Evolutionary conservation across 1,140 invertebrate species (phyloP).

Genomic region (Drosophila takahashii): DNA sequence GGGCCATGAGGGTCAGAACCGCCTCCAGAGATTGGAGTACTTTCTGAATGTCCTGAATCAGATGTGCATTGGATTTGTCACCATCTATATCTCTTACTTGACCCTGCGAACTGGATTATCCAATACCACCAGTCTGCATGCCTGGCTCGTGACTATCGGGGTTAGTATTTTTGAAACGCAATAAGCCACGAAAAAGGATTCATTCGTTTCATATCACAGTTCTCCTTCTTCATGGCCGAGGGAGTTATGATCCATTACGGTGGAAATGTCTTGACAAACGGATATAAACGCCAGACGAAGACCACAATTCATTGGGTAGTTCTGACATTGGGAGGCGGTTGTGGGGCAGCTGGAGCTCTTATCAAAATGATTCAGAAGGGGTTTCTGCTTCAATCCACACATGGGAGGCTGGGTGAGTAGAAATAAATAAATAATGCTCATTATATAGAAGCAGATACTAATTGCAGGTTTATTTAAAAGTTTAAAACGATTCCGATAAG

Average conservation of each 20-base stretch:
- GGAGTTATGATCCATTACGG: conserved; percentile 79
- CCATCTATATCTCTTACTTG: conserved; percentile 78
- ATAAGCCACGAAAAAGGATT: background rate
- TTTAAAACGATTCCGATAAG: no score
- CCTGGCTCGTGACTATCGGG: conserved; percentile 80
- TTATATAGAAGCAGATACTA: background rate
- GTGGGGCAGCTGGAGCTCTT: conserved; percentile 67
- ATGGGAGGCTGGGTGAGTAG: conserved; percentile 74
- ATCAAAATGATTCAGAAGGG: conserved; percentile 76
- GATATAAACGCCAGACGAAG: conserved; percentile 67
- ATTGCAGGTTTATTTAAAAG: background rate
- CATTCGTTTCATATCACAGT: conserved; percentile 35
- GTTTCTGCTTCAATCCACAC: conserved; percentile 55
- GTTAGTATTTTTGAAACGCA: conserved; percentile 34
- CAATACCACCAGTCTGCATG: conserved; percentile 65
- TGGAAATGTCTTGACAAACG: conserved; percentile 70
- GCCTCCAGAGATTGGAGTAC: conserved; percentile 56
- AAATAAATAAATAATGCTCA: background rate
- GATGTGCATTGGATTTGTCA: conserved; percentile 79
- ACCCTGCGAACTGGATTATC: conserved; percentile 61
- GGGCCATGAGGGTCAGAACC: conserved; percentile 28
- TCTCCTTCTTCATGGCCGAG: conserved; percentile 80
- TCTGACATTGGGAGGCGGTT: conserved; percentile 68
- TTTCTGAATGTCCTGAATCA: conserved; percentile 77
- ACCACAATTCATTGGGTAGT: conserved; percentile 82